Base-by-base conservation (phyloP, 2,888 invertebrate species). In the Zonitis immaculata region DNA sequence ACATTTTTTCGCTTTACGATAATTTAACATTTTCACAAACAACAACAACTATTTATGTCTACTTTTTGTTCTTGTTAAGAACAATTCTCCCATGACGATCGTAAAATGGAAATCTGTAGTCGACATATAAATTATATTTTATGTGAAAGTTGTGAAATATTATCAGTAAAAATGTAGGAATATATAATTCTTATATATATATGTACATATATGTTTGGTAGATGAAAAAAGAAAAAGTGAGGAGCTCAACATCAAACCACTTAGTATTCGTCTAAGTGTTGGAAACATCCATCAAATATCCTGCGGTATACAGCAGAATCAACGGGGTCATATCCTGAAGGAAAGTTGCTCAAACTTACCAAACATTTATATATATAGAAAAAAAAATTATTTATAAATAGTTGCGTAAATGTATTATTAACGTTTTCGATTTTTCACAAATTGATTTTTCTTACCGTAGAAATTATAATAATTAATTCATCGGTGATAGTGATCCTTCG, bases 161-260 rank as follows among this genome's bases (percentile, higher is more conserved):
- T 47, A 12, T 39, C 56, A 50, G 50, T 51, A 51, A 59, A 58
- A 53, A 51, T 18, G 11, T 51, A 47, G 51, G 49, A 54, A 56
- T 56, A 58, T 56, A 58, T 56, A 58, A 58, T 57, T 60, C 58
- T 57, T 57, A 60, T 58, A 60, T 60, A 59, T 57, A 60, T 59
- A 51, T 59, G 58, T n/a, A 57, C 26, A 47, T 32, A 42, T 28
- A 49, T 49, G 27, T 49, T n/a, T n/a, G n/a, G 35, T 39, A 6
- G 3, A 4, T 3, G 39, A 9, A 39, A 20, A n/a, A 11, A 20
- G 47, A 30, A 18, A 20, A 30, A 54, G 51, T 49, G 30, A 51
- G 44, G 47, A 42, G 46, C 49, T 52, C 49, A 52, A 52, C 47
- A 28, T 44, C 26, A 14, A 22, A 25, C 54, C 50, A 54, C 54